phyloP scores from a whole-genome alignment of 2,888 invertebrate species.

The Tetragonula carbonaria region DNA sequence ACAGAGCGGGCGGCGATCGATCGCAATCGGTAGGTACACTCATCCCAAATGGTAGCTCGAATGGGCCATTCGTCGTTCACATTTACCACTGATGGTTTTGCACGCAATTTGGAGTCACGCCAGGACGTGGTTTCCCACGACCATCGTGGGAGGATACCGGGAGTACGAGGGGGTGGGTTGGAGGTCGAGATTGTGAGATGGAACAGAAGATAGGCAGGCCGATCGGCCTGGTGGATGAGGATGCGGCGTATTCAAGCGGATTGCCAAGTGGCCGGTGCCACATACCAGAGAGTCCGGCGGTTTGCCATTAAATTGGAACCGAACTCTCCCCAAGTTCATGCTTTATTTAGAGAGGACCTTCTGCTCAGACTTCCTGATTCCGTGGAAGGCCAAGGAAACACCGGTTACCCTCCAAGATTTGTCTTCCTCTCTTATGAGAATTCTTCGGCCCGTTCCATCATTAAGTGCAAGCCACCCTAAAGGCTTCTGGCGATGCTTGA shows the following conservation, averaged over 20 bases:
- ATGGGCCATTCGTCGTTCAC: conserved; percentile 63
- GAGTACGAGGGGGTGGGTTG: not conserved
- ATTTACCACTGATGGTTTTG: conserved; percentile 71
- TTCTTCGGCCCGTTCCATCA: not conserved
- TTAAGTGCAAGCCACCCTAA: not conserved
- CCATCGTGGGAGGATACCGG: conserved; percentile 60
- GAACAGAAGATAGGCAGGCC: conserved; percentile 72
- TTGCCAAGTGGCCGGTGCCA: conserved; percentile 68
- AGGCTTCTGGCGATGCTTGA: not conserved
- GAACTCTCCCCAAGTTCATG: conserved; percentile 56
- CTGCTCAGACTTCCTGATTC: conserved; percentile 47
- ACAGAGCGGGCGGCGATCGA: conserved; percentile 51
- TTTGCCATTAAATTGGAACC: conserved; percentile 63
- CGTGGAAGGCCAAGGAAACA: conserved; percentile 14
- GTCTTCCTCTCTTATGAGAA: conserved; percentile 23
- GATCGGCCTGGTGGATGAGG: conserved; percentile 67
- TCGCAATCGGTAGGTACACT: conserved; percentile 53
- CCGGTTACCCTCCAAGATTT: not conserved
- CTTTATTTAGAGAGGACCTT: conserved; percentile 56
- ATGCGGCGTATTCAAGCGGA: conserved; percentile 69
- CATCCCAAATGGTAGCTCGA: conserved; percentile 61
- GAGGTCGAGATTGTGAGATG: conserved; percentile 67
- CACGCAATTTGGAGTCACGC: conserved; percentile 72
- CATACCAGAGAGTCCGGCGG: conserved; percentile 52
- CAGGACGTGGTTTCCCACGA: conserved; percentile 72